A percentile compares a stretch with the other conserved stretches of the same genome.
Conservation (phyloP, 2,888 invertebrate species). For the Abrostola triplasia region DNA sequence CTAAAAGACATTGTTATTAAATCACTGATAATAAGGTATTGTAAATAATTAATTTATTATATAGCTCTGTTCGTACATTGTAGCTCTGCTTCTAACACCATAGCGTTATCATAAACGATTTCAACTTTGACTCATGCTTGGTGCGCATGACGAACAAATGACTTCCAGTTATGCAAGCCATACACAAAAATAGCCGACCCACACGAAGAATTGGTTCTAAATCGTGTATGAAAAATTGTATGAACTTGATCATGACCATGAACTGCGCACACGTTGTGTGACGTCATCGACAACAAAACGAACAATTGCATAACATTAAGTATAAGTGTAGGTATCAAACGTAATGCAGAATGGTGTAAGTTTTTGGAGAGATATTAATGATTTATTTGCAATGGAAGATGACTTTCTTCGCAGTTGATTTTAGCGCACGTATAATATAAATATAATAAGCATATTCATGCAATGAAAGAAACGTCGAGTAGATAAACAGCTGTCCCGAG, state of each 20-base stretch:
- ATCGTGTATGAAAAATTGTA: slow-evolving; percentile 58
- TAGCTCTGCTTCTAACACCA: neutral
- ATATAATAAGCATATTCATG: too few species aligned
- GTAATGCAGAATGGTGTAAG: slow-evolving; percentile 30
- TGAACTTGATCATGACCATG: slow-evolving; percentile 81
- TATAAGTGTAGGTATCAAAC: slow-evolving; percentile 54
- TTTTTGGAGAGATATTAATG: slow-evolving; percentile 18
- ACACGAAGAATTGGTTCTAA: slow-evolving; percentile 42
- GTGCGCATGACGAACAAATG: slow-evolving; percentile 17
- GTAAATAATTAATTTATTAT: too few species aligned
- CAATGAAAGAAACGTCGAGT: too few species aligned
- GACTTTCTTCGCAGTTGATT: slow-evolving; percentile 2
- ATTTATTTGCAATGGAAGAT: slow-evolving; percentile 9
- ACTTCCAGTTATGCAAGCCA: slow-evolving; percentile 26
- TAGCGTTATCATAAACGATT: slow-evolving; percentile 4
- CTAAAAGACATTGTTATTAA: too few species aligned
- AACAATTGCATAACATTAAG: slow-evolving; percentile 83
- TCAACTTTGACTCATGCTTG: slow-evolving; percentile 37
- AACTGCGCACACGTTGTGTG: slow-evolving; percentile 69
- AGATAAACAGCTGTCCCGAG: too few species aligned
- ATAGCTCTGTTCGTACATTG: too few species aligned
- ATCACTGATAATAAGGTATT: too few species aligned
- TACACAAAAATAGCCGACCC: slow-evolving; percentile 41
- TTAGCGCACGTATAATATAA: slow-evolving; percentile 5
- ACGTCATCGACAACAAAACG: slow-evolving; percentile 74